phyloP scores from a whole-genome alignment of 2,113 vertebrate species.

The Zingel zingel region DNA sequence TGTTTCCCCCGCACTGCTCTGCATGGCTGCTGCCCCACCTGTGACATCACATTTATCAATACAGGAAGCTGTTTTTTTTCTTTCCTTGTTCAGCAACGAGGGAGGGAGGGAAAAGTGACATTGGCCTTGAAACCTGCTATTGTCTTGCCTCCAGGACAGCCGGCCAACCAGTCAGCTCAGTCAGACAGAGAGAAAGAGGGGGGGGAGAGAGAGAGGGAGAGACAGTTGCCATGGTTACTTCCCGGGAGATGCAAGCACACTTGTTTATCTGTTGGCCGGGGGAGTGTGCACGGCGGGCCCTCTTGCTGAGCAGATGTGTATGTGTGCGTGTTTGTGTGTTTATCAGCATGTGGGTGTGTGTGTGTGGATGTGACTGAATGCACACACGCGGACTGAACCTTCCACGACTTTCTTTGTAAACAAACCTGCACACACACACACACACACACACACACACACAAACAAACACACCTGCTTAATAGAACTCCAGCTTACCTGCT shows the following conservation, averaged over 20 bases:
- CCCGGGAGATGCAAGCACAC: slow-evolving; percentile 79
- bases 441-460: slow-evolving; percentile 10
- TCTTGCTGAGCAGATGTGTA: slow-evolving; percentile 77
- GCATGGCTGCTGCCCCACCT: slow-evolving; percentile 55
- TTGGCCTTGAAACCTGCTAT: slow-evolving; percentile 86
- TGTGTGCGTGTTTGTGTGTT: slow-evolving; percentile 31
- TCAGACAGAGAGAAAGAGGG: slow-evolving; percentile 55
- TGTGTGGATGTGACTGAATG: slow-evolving; percentile 13
- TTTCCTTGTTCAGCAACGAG: slow-evolving; percentile 36
- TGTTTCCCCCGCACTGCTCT: slow-evolving; percentile 12
- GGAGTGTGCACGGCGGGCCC: slow-evolving; percentile 71
- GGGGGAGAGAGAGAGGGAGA: slow-evolving; percentile 65
- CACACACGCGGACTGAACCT: slow-evolving; percentile 38
- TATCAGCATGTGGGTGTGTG: background rate
- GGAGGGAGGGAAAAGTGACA: slow-evolving; percentile 72
- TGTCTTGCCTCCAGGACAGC: slow-evolving; percentile 85
- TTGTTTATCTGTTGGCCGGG: slow-evolving; percentile 86
- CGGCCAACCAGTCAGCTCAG: slow-evolving; percentile 78
- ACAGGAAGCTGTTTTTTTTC: slow-evolving; percentile 39
- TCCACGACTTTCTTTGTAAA: slow-evolving; percentile 63
- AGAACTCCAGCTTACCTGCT: slow-evolving; percentile 61
- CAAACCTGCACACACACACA: slow-evolving; percentile 48
- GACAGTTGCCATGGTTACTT: slow-evolving; percentile 86
- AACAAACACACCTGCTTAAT: slow-evolving; percentile 34
- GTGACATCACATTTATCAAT: slow-evolving; percentile 75